Base-by-base conservation (phyloP, 2,888 invertebrate genomes). In the Phaedon cochleariae region DNA sequence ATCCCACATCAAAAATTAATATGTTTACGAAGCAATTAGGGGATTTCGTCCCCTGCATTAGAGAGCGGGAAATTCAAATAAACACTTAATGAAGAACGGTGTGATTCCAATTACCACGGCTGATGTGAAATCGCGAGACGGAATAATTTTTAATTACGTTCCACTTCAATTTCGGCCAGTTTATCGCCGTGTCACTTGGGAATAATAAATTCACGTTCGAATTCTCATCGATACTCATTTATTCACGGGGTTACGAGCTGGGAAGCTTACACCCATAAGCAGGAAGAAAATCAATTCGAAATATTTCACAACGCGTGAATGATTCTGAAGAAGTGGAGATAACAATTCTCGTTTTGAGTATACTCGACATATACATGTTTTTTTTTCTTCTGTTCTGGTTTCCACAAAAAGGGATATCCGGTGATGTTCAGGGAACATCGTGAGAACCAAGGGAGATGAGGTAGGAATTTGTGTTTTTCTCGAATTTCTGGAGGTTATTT, bases 21-120 rank as follows among this genome's bases (percentile, higher is more conserved):
- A 62, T 55, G 37, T 59, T 59, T 59, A 59, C 41, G 41, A 51
- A 20, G 59, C 59, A 59, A 62, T 62, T 62, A 49, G 57, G 51
- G 48, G 57, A 1, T 37, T 21, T 52, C 26, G 45, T 46, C 57
- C 62, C 51, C 57, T 26, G 51, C 17, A 51, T 22, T 37, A 18
- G 49, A 31, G 49, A 41, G 62, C 26, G 58, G 58, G 51, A 52
- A 55, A 62, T 62, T 62, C 26, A 62, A 62, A 62, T 62, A 58
- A 62, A 34, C 57, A 51, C 57, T 62, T 62, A 58, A 62, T 62
- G 62, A 62, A 62, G 41, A 41, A 41, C 41, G 41, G 41, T 41
- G 41, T 41, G 41, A 41, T 41, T 41, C 41, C 41, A 41, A 20
- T 48, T 46, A 45, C 26, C 29, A 52, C 22, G 31, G 51, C 41